phyloP scores from a whole-genome alignment of 2,888 invertebrate genomes.

The Timema podura region DNA sequence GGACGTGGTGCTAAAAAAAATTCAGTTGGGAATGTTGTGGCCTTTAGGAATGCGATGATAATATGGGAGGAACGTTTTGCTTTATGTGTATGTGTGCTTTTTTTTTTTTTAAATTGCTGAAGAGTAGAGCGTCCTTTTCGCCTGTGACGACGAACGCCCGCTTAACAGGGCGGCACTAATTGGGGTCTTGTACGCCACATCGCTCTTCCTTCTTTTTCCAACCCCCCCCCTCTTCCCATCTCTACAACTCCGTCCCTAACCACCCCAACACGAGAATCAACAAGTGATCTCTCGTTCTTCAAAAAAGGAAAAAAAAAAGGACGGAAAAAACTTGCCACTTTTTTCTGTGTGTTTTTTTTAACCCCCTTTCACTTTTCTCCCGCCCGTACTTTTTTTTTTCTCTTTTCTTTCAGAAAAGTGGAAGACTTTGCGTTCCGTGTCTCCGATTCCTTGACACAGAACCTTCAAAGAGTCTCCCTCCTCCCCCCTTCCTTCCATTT shows the following conservation, averaged over 20 bases:
- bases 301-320: not conserved
- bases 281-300: constrained; percentile 23
- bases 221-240: constrained; percentile 4
- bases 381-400: constrained; percentile 14
- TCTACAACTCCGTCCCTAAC: constrained; percentile 6
- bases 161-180: constrained; percentile 31
- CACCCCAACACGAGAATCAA: constrained; percentile 22
- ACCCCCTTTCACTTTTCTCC: constrained; percentile 4
- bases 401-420: constrained; percentile 8
- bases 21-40: no score
- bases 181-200: constrained; percentile 28
- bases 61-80: constrained; percentile 31
- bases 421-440: constrained; percentile 12
- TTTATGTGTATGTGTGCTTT: constrained; percentile 32
- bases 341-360: not conserved
- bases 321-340: constrained; percentile 1
- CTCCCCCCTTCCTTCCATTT: not conserved
- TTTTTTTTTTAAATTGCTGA: no score
- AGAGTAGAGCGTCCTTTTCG: not conserved
- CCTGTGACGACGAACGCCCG: constrained; percentile 6
- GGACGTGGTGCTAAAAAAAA: no score
- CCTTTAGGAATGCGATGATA: not conserved
- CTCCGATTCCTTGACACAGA: constrained; percentile 8
- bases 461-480: constrained; percentile 4
- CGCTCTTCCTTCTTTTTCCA: constrained; percentile 12